Base-by-base conservation (phyloP, 2,888 invertebrate genomes). In the Trissolcus japonicus region DNA sequence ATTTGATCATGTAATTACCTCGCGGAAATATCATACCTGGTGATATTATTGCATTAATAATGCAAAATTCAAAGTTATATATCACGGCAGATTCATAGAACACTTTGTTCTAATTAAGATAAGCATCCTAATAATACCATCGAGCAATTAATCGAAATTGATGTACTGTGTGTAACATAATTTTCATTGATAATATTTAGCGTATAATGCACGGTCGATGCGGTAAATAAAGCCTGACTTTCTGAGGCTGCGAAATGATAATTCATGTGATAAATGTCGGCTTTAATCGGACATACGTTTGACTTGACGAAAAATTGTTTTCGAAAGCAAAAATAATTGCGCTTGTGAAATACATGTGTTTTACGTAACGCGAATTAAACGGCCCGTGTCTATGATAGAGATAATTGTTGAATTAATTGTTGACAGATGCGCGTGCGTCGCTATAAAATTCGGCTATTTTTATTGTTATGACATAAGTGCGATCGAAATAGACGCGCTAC, bases 31-130 rank as follows among this genome's bases (percentile, higher is more conserved):
- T 65, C 59, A 56, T 63, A 41, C 65, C 16, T 29, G 63, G 69
- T 51, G 51, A 76, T 69, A 76, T 65, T 67, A 67, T 62, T 76
- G 61, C 76, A 66, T 76, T 76, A 69, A 76, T 76, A 69, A 48
- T 54, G 68, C 68, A 35, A 75, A 75, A 75, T 69, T 63, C 69
- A 59, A 65, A 68, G 75, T 75, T 75, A 69, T 75, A 62, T 65
- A 75, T 75, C 75, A 75, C 75, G 69, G 63, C 55, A 65, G 75
- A 75, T 75, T 75, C 75, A 75, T 75, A 75, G 75, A 69, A 69
- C 68, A 75, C 69, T 75, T 69, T 76, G 69, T 69, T 76, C 54
- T 76, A 69, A 76, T 76, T 76, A 69, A 76, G 69, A 76, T 76
- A 76, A 76, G 69, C 59, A 69, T 76, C 65, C 69, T 75, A 75